A percentile compares a stretch with the other conserved stretches of the same genome.
These are phyloP conservation scores for Caenorhabditis sp. DNA, from an alignment of 2,888 invertebrate species.

Conservation along the genomic window DNA sequence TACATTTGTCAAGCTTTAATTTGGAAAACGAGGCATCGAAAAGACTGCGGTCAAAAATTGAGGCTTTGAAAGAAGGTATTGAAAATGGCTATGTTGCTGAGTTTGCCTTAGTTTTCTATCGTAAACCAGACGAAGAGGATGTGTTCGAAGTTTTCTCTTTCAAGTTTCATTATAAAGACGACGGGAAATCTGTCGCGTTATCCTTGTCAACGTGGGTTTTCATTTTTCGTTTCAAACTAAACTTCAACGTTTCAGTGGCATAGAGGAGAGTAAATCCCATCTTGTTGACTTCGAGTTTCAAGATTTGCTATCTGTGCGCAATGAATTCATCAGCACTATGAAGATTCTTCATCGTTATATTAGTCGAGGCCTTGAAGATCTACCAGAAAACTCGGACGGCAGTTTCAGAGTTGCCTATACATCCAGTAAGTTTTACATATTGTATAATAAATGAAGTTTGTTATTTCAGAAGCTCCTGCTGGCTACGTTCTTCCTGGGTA, in stretches of 20 bases:
- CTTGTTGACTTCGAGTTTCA: slow-evolving; percentile 12
- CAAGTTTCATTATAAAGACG: slow-evolving; percentile 14
- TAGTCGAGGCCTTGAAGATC: slow-evolving; percentile 6
- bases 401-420: slow-evolving; percentile 29
- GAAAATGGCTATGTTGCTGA: slow-evolving; percentile 11
- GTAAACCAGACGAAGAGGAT: slow-evolving; percentile 24
- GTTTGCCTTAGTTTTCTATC: slow-evolving; percentile 28
- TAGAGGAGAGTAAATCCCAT: slow-evolving; percentile 3
- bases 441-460: not conserved
- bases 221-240: not conserved
- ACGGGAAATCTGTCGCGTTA: slow-evolving; percentile 7
- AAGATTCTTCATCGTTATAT: slow-evolving; percentile 15
- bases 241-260: slow-evolving; percentile 3
- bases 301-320: not conserved
- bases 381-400: slow-evolving; percentile 16
- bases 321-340: slow-evolving; percentile 9
- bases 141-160: slow-evolving; percentile 21
- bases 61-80: slow-evolving; percentile 12
- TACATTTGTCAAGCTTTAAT: slow-evolving; percentile 10
- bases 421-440: slow-evolving; percentile 9
- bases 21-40: slow-evolving; percentile 4
- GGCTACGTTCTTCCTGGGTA: slow-evolving; percentile 22
- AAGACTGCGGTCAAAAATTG: slow-evolving; percentile 9
- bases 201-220: slow-evolving; percentile 15
- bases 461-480: slow-evolving; percentile 17